Conservation (phyloP, 2,113 vertebrate species). For the Myotis davidii region DNA sequence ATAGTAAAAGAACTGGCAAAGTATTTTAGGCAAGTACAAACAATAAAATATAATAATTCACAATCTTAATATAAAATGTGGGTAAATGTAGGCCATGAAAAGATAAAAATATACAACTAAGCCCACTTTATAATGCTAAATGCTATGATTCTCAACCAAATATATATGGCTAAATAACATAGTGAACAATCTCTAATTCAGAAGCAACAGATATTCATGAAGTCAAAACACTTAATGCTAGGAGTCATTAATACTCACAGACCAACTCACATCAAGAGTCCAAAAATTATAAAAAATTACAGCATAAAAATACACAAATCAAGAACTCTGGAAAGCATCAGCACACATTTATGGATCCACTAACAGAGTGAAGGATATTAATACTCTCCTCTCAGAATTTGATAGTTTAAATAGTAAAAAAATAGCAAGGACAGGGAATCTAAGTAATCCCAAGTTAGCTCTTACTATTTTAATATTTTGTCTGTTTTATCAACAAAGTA, state of each 20-base stretch:
- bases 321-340: neutral
- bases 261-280: neutral
- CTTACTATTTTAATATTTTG: neutral
- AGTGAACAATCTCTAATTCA: neutral
- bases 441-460: neutral
- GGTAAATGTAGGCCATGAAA: neutral
- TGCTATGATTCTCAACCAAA: neutral
- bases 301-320: neutral
- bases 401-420: neutral
- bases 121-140: neutral
- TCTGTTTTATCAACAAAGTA: neutral
- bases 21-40: neutral
- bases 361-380: neutral
- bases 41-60: neutral
- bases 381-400: neutral
- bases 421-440: neutral
- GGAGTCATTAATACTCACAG: neutral
- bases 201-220: neutral
- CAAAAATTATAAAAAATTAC: neutral
- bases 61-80: neutral
- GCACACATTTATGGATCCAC: neutral
- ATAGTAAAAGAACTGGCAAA: neutral
- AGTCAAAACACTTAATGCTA: neutral
- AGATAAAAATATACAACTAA: neutral
- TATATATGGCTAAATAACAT: neutral